Base-by-base conservation (phyloP, 2,113 vertebrate species). In the Atrichornis clamosus region DNA sequence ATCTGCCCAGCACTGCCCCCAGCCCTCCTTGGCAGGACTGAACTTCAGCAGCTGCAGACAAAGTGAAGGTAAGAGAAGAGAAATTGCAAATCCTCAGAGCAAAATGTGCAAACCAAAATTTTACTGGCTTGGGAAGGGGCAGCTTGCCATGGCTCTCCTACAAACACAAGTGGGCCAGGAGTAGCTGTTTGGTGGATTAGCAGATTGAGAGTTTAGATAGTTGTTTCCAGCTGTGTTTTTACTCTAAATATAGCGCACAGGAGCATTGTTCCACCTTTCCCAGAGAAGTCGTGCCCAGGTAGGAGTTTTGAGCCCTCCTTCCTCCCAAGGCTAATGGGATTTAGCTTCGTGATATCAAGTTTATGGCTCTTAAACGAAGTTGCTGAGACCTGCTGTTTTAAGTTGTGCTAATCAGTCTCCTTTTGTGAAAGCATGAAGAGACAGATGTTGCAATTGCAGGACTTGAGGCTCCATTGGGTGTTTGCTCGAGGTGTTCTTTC, bases 111-210 rank as follows among this genome's bases (percentile, higher is more conserved):
- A 85, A 77, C 15, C 8, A 10, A 58, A 62, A 46, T 32, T 58
- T 27, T 47, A 30, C 46, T 74, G 59, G 10, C 32, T 52, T 65
- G 46, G 58, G n/a, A 93, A 67, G 55, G 42, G 44, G 26, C 0
- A 2, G 30, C 26, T 76, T 77, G 39, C 63, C 55, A 3, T 47
- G 30, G 30, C 65, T 81, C 5, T 67, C 27, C 26, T 47, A 27
- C 13, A 53, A 55, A 68, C 4, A 1, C 50, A 52, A 62, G 74
- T 56, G 50, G 13, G 32, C 89, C 91, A 89, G 65, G 41, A 62
- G 59, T 90, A 96, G 93, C 76, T 80, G 37, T 24, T 69, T 46
- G 70, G 62, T 93, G 86, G 93, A 96, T 96, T 93, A 97, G 49
- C 86, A 96, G 93, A 76, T 87, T 78, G 39, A 88, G 90, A 95